Base-by-base conservation (phyloP, 2,113 vertebrate species). In the Neolamprologus fasciatus region DNA sequence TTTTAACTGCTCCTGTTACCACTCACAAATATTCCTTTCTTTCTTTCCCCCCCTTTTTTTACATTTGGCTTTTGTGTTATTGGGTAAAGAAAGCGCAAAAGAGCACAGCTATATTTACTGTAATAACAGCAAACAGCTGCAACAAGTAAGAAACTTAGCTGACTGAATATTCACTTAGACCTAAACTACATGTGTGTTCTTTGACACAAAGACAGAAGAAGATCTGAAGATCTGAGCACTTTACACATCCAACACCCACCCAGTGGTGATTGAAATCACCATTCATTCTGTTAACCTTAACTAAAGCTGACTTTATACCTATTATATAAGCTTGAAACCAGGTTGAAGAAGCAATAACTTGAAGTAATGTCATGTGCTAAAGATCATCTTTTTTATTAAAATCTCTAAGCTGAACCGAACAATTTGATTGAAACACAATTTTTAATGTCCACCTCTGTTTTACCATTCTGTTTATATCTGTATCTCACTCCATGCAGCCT, bases 161-260 rank as follows among this genome's bases (percentile, higher is more conserved):
- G 63, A 45, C 37, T 73, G 68, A 73, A 26, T 73, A 73, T 7
- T 73, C 40, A 45, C 11, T 68, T 3, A 40, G 11, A 68, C 14
- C 5, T 73, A 0, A 71, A 4, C n/a, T 71, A 26, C 13, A 71
- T 71, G 37, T 73, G n/a, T 14, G 0, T 40, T 73, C 37, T 73
- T 73, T 73, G 1, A 26, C 37, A 45, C 37, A 26, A 17, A 73
- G 2, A 73, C 68, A 42, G 68, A 73, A 23, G 12, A 45, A 45
- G 42, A 45, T 73, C 37, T 73, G 21, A 45, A 42, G 21, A 73
- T 42, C 37, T 26, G 66, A 23, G 8, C 37, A 42, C 66, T 42
- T 9, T 1, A 4, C 5, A 0, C n/a, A 4, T 45, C 2, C 37
- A 73, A 26, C 13, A 4, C 12, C 0, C 66, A 40, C 3, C 13